phyloP scores from a whole-genome alignment of 2,888 invertebrate genomes.

The Pristionchus entomophagus region DNA sequence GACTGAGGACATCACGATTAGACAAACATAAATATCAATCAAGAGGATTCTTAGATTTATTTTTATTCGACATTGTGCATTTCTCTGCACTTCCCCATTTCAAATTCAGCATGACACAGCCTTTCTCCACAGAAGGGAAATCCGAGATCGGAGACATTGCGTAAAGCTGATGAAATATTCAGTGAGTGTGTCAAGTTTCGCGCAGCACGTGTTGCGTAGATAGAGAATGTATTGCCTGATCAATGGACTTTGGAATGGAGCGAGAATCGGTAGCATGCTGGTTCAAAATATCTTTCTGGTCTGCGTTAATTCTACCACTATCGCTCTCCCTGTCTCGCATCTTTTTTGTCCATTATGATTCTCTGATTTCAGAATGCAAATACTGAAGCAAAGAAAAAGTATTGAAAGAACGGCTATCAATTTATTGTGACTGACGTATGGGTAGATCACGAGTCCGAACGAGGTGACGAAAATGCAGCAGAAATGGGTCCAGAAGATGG shows the following conservation, averaged over 20 bases:
- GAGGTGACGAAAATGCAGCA: slow-evolving; percentile 46
- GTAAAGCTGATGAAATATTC: neutral
- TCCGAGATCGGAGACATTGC: slow-evolving; percentile 20
- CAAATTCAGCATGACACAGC: neutral
- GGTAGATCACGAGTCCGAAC: slow-evolving; percentile 44
- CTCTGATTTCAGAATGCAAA: too few species aligned
- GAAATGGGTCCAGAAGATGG: slow-evolving; percentile 47
- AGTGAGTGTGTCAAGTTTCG: neutral
- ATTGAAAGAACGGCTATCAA: too few species aligned
- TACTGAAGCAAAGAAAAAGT: too few species aligned
- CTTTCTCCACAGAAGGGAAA: neutral
- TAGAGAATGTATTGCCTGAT: neutral
- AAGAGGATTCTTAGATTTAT: neutral
- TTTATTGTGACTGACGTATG: slow-evolving; percentile 12
- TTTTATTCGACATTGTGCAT: neutral
- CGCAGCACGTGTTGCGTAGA: neutral
- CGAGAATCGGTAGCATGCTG: too few species aligned
- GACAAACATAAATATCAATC: neutral
- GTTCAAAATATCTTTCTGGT: too few species aligned
- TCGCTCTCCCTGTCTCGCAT: too few species aligned
- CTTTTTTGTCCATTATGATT: too few species aligned
- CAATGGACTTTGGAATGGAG: neutral
- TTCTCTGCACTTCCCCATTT: neutral
- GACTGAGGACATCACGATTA: too few species aligned
- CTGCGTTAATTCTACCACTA: too few species aligned